phyloP scores from a whole-genome alignment of 2,113 vertebrate genomes.

The Haemorhous mexicanus region DNA sequence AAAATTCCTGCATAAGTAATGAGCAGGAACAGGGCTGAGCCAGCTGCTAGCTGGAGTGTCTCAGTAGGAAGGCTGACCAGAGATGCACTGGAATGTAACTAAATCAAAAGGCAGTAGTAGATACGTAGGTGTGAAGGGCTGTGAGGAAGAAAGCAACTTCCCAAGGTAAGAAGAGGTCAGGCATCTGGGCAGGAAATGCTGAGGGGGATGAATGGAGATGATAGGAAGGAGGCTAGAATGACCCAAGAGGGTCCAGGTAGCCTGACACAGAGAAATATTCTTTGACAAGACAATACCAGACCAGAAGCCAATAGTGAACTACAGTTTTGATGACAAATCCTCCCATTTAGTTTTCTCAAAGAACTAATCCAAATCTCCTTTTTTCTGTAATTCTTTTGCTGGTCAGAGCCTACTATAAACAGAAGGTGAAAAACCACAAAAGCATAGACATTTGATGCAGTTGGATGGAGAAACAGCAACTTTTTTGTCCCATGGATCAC shows the following conservation, averaged over 20 bases:
- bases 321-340: background rate
- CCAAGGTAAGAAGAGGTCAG: background rate
- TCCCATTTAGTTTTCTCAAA: background rate
- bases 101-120: background rate
- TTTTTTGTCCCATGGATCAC: background rate
- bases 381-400: background rate
- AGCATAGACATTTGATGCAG: background rate
- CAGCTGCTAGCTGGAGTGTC: background rate
- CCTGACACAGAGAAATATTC: background rate
- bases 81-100: background rate
- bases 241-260: background rate
- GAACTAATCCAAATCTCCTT: background rate
- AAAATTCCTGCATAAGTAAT: rapidly evolving
- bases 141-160: background rate
- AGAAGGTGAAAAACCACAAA: background rate
- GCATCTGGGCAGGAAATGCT: background rate
- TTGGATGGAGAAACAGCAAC: background rate
- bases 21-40: background rate
- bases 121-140: background rate
- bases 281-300: background rate
- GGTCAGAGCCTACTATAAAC: background rate
- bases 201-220: background rate
- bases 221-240: background rate
- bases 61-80: background rate
- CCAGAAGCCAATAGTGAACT: background rate